Base-by-base conservation (phyloP, 2,888 invertebrate genomes). In the Platynereis dumerilii region DNA sequence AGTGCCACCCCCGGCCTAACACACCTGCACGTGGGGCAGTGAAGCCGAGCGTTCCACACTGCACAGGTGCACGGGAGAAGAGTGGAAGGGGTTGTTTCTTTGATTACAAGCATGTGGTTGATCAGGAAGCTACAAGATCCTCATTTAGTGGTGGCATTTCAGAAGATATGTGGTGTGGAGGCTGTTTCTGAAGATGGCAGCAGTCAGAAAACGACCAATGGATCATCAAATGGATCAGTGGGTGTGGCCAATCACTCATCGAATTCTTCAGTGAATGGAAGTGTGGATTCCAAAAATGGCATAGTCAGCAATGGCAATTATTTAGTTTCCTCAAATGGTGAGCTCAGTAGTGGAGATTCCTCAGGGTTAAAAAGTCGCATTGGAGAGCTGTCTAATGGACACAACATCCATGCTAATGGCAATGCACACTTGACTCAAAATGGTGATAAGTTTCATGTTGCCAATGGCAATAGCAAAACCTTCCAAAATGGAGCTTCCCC, bases 111-210 rank as follows among this genome's bases (percentile, higher is more conserved):
- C 5, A 34, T 34, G 34, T 34, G 34, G 34, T 17, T 58, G 5
- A 52, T 64, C 17, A 55, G 39, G 17, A 58, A 39, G 42, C 53
- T 64, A 26, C 44, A 57, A 26, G 64, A 64, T 55, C 91, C 93
- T 7, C 84, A 89, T 68, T 84, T 92, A 73, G 93, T 94, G 27
- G 89, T 91, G 26, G 88, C 88, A 81, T 89, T 93, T 76, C 94
- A 94, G 83, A 87, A 89, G 75, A 90, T 88, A 82, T 93, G 93
- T 82, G 93, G 93, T 66, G 88, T 93, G n/a, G 17, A 34, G 26
- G 22, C 63, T 17, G 52, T 53, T 15, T 12, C 48, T 10, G 26
- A n/a, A 22, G 39, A 17, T 12, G 27, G 45, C 1, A 1, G 3
- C 12, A 22, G 5, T 27, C 12, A 45, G 10, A 45, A 42, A 2